Evolutionary conservation across 2,797 vertebrate genomes (phyloP).

Genomic region (Xenopus petersii): DNA sequence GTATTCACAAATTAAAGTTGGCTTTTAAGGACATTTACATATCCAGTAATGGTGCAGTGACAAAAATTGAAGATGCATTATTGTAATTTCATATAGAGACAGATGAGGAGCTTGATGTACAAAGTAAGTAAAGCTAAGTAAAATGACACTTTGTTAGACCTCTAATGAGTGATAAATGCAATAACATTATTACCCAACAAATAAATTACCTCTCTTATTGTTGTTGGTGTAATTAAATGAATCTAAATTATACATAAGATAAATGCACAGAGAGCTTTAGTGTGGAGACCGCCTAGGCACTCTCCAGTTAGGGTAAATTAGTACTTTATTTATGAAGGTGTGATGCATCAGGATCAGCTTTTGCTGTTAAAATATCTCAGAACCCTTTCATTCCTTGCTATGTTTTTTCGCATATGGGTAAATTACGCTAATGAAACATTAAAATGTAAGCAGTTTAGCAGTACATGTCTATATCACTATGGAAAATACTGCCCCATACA

Average conservation of each 20-base stretch:
- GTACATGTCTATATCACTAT: no score
- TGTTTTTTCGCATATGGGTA: no score
- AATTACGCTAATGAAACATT: no score
- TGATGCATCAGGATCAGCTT: slow-evolving; percentile 14
- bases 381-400: no score
- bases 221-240: slow-evolving; percentile 44
- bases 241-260: slow-evolving; percentile 48
- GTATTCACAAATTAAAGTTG: slow-evolving; percentile 81
- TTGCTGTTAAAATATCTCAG: background rate
- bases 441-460: no score
- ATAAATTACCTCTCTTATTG: slow-evolving; percentile 50
- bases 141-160: slow-evolving; percentile 65
- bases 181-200: slow-evolving; percentile 68
- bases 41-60: slow-evolving; percentile 80
- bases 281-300: slow-evolving; percentile 15
- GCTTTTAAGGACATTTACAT: slow-evolving; percentile 84
- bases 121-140: slow-evolving; percentile 68
- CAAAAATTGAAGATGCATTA: slow-evolving; percentile 81
- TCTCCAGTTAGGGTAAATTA: slow-evolving; percentile 31
- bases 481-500: no score
- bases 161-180: slow-evolving; percentile 66
- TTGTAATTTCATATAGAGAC: slow-evolving; percentile 80
- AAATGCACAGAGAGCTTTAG: slow-evolving; percentile 33
- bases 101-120: slow-evolving; percentile 77
- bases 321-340: slow-evolving; percentile 35